These are phyloP conservation scores for Triops cancriformis DNA, from an alignment of 1,140 invertebrate genomes.

Conservation along the genomic window DNA sequence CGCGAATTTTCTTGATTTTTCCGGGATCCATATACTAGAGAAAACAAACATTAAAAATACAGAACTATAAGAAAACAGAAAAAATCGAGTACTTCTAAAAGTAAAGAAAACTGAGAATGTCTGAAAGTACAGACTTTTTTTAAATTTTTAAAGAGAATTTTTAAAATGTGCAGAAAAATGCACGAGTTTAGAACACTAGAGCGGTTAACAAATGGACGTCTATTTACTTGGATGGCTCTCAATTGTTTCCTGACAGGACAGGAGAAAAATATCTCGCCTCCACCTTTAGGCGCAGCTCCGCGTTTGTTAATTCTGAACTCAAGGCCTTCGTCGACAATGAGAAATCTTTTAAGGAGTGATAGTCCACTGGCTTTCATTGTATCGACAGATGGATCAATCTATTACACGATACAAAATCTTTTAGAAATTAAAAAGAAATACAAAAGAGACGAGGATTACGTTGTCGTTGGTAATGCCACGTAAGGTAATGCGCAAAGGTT, in stretches of 20 bases:
- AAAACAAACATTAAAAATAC: slow-evolving; percentile 16
- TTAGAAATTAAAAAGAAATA: neutral
- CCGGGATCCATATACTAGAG: slow-evolving; percentile 58
- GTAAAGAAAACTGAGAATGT: no score
- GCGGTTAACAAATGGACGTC: neutral
- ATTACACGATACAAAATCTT: slow-evolving; percentile 26
- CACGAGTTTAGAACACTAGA: neutral
- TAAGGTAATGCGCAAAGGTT: slow-evolving; percentile 67
- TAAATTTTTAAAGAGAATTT: no score
- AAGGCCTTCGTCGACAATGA: slow-evolving; percentile 79
- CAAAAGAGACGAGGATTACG: slow-evolving; percentile 34
- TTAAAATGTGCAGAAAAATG: no score
- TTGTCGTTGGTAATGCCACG: slow-evolving; percentile 83
- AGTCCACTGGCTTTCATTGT: slow-evolving; percentile 69
- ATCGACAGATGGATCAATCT: slow-evolving; percentile 70
- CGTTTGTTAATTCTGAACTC: slow-evolving; percentile 75
- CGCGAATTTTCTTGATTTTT: slow-evolving; percentile 88
- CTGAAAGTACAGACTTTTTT: no score
- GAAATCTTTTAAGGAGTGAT: slow-evolving; percentile 71
- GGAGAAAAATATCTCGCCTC: slow-evolving; percentile 79
- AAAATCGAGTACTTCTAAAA: no score
- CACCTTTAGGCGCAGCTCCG: slow-evolving; percentile 76
- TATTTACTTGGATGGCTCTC: slow-evolving; percentile 51
- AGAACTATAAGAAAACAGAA: neutral
- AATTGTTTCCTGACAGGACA: slow-evolving; percentile 68